phyloP scores from a whole-genome alignment of 2,888 invertebrate genomes.

The Hyalella azteca region DNA sequence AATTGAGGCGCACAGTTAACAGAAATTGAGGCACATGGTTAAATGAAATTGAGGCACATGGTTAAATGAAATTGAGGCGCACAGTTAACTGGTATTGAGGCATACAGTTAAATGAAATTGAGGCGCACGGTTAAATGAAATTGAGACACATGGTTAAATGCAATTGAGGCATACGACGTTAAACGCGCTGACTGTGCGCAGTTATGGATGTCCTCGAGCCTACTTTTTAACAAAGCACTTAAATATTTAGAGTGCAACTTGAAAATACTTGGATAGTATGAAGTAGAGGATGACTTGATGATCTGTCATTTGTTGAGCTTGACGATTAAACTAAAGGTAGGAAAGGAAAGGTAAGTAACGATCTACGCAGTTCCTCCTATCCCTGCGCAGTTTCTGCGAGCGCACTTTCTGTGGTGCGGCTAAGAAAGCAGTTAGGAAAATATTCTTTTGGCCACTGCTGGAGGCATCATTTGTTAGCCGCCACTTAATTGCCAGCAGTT shows the following conservation, averaged over 20 bases:
- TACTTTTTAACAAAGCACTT: background rate
- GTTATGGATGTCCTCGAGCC: too few relatives aligned
- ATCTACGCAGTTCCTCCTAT: background rate
- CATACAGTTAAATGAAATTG: background rate
- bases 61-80: background rate
- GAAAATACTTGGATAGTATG: background rate
- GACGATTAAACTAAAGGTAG: background rate
- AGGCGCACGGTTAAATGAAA: background rate
- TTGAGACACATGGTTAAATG: background rate
- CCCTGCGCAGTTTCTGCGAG: background rate
- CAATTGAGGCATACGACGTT: background rate
- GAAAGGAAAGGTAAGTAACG: background rate
- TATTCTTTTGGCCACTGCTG: slow-evolving; percentile 2
- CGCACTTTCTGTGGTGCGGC: background rate
- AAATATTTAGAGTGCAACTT: background rate
- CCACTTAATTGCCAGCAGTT: slow-evolving; percentile 22
- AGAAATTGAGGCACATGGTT: too few relatives aligned
- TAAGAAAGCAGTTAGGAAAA: background rate
- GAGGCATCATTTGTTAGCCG: slow-evolving; percentile 23
- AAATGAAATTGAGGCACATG: too few relatives aligned
- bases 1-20: background rate
- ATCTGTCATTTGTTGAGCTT: background rate
- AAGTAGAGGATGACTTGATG: background rate
- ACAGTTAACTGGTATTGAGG: background rate
- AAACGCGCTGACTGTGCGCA: background rate